Percentiles rank a stretch among this genome's conserved stretches.
Conservation (phyloP, 2,113 vertebrate species). For the Eulacestoma nigropectus region DNA sequence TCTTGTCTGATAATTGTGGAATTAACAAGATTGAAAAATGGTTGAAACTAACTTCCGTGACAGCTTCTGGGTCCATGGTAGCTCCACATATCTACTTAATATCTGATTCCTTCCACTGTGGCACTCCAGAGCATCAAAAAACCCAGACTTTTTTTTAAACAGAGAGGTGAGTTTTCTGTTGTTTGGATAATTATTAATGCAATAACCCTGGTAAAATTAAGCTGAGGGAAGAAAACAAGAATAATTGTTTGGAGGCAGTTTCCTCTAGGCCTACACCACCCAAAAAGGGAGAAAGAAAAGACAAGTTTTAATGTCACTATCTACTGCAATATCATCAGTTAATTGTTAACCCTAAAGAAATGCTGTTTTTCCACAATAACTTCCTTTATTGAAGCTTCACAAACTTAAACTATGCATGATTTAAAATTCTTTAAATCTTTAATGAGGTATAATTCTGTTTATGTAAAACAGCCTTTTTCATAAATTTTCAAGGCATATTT, state of each 20-base stretch:
- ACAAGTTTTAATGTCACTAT: background rate
- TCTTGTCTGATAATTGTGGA: background rate
- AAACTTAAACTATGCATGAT: background rate
- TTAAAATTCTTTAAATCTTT: background rate
- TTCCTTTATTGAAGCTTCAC: background rate
- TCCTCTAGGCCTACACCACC: background rate
- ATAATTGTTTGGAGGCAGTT: background rate
- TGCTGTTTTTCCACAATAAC: background rate
- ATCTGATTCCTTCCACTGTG: background rate
- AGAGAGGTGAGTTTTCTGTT: background rate
- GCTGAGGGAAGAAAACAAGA: background rate
- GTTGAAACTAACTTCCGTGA: background rate
- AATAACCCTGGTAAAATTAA: background rate
- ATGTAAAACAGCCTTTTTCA: background rate
- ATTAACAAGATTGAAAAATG: background rate
- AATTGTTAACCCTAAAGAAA: background rate
- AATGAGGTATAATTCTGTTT: background rate
- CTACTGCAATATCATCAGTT: background rate
- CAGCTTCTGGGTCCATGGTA: background rate
- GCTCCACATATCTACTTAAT: background rate
- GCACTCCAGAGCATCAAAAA: background rate
- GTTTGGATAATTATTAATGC: background rate
- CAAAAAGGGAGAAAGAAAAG: background rate
- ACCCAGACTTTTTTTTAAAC: accelerated
- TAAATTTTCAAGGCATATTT: conserved; percentile 3